phyloP scores from a whole-genome alignment of 2,888 invertebrate genomes.

The Drosophila buzzatii region DNA sequence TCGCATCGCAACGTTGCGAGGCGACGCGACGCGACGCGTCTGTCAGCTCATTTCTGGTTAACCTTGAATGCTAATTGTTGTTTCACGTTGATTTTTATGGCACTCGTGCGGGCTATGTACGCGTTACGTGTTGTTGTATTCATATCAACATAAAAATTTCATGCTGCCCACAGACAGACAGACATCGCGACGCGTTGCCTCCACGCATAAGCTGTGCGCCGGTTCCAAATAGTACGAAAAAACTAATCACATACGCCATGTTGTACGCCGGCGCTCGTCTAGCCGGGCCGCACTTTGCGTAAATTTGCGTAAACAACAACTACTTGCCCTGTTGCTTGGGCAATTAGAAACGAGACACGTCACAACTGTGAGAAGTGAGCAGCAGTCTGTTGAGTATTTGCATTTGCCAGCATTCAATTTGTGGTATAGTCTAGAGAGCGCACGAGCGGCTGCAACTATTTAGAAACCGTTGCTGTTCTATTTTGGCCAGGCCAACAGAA shows the following conservation, averaged over 20 bases:
- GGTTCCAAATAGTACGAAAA: constrained; percentile 82
- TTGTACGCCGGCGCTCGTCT: constrained; percentile 49
- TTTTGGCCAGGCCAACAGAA: constrained; percentile 82
- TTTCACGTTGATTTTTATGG: constrained; percentile 75
- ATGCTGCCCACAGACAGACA: constrained; percentile 52
- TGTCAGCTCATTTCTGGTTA: constrained; percentile 76
- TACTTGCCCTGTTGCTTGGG: constrained; percentile 50
- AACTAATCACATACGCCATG: constrained; percentile 79
- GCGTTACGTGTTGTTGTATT: constrained; percentile 19
- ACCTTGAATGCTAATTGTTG: constrained; percentile 80
- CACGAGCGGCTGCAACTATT: constrained; percentile 42
- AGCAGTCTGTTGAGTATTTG: not conserved
- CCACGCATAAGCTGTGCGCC: constrained; percentile 69
- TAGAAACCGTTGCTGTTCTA: constrained; percentile 79
- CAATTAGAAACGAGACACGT: constrained; percentile 3
- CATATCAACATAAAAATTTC: constrained; percentile 78
- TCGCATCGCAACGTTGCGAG: constrained; percentile 20
- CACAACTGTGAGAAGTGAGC: not conserved
- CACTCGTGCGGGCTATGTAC: constrained; percentile 59
- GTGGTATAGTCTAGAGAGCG: constrained; percentile 1
- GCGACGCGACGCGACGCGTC: constrained; percentile 13
- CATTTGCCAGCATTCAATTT: constrained; percentile 2
- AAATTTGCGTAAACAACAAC: constrained; percentile 72
- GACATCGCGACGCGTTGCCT: constrained; percentile 11
- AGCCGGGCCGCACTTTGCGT: constrained; percentile 52